Conservation (phyloP, 1,140 invertebrate genomes). For the Littorina saxatilis region DNA sequence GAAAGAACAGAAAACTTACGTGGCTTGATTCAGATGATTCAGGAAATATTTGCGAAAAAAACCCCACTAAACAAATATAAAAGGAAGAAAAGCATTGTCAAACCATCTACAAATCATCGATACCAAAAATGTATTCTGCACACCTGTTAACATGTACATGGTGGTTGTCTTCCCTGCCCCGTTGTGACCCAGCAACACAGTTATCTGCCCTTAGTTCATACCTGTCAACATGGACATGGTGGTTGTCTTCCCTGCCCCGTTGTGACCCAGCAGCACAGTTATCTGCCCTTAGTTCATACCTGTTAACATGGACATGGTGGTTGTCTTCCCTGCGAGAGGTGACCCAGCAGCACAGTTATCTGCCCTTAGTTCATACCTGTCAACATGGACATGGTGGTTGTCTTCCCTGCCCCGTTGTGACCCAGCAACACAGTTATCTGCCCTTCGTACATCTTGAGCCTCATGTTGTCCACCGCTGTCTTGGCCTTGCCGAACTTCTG, state of each 20-base stretch:
- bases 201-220: conserved; percentile 77
- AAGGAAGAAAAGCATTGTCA: no score
- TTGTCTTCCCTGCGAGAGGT: no score
- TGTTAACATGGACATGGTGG: no score
- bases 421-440: conserved; percentile 76
- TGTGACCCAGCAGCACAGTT: conserved; percentile 78
- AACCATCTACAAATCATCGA: no score
- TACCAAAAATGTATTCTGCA: no score
- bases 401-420: conserved; percentile 85
- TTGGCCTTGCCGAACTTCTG: conserved; percentile 48
- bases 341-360: no score
- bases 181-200: conserved; percentile 79
- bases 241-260: conserved; percentile 86
- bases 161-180: conserved; percentile 83
- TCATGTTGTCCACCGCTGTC: conserved; percentile 69
- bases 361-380: no score
- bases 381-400: conserved; percentile 81
- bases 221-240: no score
- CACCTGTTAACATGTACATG: conserved; percentile 85
- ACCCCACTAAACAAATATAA: no score
- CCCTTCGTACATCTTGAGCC: conserved; percentile 75
- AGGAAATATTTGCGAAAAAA: no score
- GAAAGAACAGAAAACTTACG: no score
- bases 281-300: conserved; percentile 77
- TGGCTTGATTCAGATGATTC: no score